These are phyloP conservation scores for Onychostruthus taczanowskii DNA, from an alignment of 2,113 vertebrate genomes.

Conservation along the genomic window DNA sequence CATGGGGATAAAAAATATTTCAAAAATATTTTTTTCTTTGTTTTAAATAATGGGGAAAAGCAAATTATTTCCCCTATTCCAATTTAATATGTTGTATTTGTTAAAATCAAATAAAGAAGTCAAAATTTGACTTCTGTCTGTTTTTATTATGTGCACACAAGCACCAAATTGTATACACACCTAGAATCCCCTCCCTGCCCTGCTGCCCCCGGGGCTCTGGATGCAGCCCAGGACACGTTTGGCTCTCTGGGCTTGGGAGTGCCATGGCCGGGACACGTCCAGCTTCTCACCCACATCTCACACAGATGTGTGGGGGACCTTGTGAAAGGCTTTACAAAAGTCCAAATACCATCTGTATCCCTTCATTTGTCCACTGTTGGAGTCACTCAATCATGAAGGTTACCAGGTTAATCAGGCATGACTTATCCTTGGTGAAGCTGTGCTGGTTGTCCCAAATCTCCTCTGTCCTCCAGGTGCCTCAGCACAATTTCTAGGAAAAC, in stretches of 20 bases:
- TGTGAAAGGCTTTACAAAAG: background rate
- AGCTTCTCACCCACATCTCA: background rate
- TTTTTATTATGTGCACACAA: background rate
- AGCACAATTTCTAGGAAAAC: background rate
- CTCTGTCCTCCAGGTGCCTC: background rate
- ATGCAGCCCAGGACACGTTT: background rate
- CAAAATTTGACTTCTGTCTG: background rate
- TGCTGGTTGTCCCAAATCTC: background rate
- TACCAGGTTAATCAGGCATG: background rate
- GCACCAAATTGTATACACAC: background rate
- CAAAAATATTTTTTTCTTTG: background rate
- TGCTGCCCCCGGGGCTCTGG: background rate
- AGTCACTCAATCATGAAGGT: background rate
- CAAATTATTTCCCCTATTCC: background rate
- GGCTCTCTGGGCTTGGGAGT: background rate
- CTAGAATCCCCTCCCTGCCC: background rate
- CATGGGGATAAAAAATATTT: constrained; percentile 25
- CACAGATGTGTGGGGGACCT: background rate
- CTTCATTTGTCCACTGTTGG: background rate
- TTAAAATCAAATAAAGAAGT: background rate
- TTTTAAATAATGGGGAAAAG: background rate
- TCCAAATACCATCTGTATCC: background rate
- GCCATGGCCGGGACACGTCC: background rate
- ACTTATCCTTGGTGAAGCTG: background rate
- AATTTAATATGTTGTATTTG: background rate